Percentiles rank a stretch among this genome's conserved stretches.
Conservation (phyloP, 2,797 vertebrate genomes). For the Acestrorhynchus altus region DNA sequence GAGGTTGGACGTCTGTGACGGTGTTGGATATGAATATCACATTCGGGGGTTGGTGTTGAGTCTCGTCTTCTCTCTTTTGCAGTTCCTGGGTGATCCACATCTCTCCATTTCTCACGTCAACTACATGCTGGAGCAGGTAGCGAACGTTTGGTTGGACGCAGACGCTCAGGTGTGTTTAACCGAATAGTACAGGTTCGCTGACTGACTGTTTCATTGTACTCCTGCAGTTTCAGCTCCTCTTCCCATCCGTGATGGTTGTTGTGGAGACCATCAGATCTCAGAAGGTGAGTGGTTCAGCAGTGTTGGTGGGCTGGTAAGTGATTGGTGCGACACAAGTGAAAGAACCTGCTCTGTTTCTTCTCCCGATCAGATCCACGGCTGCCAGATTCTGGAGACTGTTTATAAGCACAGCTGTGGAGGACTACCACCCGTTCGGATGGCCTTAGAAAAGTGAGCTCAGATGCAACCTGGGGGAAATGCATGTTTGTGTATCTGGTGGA, state of each 20-base stretch:
- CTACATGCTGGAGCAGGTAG: constrained; percentile 96
- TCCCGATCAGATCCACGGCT: constrained; percentile 90
- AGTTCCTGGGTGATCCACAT: constrained; percentile 97
- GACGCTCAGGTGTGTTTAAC: neutral
- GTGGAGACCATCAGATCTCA: constrained; percentile 96
- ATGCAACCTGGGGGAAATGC: neutral
- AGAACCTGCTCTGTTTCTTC: constrained; percentile 29
- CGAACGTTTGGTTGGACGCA: neutral
- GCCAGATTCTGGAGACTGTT: constrained; percentile 95
- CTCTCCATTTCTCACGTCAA: constrained; percentile 96
- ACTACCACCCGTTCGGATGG: constrained; percentile 92
- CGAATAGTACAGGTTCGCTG: neutral
- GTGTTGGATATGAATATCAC: neutral
- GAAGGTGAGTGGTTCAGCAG: constrained; percentile 80
- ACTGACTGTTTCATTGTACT: constrained; percentile 12
- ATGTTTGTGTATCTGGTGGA: neutral
- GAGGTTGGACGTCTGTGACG: constrained; percentile 79
- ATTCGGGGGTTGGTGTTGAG: neutral
- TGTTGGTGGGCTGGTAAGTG: neutral
- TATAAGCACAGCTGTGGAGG: constrained; percentile 97
- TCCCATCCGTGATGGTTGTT: constrained; percentile 96
- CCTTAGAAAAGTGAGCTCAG: constrained; percentile 90
- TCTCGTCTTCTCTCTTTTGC: constrained; percentile 63
- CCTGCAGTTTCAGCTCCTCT: constrained; percentile 93
- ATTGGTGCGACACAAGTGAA: neutral